Conservation (phyloP, 2,797 vertebrate genomes). For the Myoxocephalus aenaeus region DNA sequence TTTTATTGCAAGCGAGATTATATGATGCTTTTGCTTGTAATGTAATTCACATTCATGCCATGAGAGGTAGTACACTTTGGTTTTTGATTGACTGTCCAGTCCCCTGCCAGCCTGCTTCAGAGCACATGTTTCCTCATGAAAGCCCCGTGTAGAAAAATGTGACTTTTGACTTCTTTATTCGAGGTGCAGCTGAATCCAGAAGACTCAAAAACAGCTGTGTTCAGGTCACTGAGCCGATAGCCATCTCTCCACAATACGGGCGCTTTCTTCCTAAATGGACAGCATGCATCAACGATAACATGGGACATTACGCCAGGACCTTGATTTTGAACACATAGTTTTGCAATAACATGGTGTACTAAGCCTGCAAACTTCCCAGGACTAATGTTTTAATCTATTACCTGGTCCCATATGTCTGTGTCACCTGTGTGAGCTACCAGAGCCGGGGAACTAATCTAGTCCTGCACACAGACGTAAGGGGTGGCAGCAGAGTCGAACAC, state of each 20-base stretch:
- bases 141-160: background rate
- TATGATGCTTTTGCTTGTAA: background rate
- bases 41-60: background rate
- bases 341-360: slow-evolving; percentile 39
- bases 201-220: background rate
- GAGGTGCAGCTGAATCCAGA: background rate
- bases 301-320: slow-evolving; percentile 43
- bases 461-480: slow-evolving; percentile 47
- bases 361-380: slow-evolving; percentile 41
- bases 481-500: slow-evolving; percentile 45
- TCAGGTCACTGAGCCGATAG: slow-evolving; percentile 6
- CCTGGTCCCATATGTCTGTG: slow-evolving; percentile 27
- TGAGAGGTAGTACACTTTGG: background rate
- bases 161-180: background rate
- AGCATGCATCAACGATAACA: slow-evolving; percentile 3
- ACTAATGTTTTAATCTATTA: slow-evolving; percentile 55
- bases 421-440: slow-evolving; percentile 18
- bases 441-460: slow-evolving; percentile 40
- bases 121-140: background rate
- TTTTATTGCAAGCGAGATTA: background rate
- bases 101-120: background rate
- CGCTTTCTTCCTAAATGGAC: slow-evolving; percentile 16
- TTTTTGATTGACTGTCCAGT: background rate
- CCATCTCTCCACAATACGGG: slow-evolving; percentile 15
- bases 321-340: slow-evolving; percentile 54